These are phyloP conservation scores for Virgularia gustaviana DNA, from an alignment of 92 coral and sea anemone genomes.

Conservation along the genomic window DNA sequence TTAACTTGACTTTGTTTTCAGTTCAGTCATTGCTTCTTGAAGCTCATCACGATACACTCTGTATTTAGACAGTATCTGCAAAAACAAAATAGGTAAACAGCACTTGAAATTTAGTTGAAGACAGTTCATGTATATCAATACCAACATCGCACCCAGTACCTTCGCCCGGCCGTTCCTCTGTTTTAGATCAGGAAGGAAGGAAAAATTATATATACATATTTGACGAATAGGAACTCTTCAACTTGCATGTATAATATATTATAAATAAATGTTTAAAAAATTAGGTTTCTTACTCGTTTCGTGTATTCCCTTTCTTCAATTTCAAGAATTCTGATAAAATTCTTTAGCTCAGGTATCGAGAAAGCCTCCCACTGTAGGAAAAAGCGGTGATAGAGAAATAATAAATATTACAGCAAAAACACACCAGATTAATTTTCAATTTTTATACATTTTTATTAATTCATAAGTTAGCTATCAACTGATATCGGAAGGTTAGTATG, in stretches of 20 bases:
- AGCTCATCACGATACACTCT: conserved; percentile 75
- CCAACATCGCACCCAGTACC: too few relatives aligned
- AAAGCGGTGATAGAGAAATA: background rate
- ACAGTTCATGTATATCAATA: background rate
- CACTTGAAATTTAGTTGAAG: background rate
- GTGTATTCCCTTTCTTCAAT: conserved; percentile 90
- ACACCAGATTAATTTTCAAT: too few relatives aligned
- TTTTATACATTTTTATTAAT: too few relatives aligned
- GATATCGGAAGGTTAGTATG: too few relatives aligned
- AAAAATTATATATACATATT: too few relatives aligned
- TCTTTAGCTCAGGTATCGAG: conserved; percentile 78
- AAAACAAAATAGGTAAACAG: background rate
- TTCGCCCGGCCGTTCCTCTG: too few relatives aligned
- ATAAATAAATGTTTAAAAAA: background rate
- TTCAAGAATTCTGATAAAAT: conserved; percentile 82
- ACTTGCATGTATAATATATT: too few relatives aligned
- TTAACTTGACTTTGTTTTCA: conserved; percentile 6
- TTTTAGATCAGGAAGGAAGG: too few relatives aligned
- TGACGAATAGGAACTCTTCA: too few relatives aligned
- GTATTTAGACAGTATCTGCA: conserved; percentile 55
- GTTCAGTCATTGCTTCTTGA: conserved; percentile 60
- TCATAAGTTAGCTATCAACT: too few relatives aligned
- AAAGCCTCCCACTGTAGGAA: conserved; percentile 89
- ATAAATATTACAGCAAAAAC: background rate
- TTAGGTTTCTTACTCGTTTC: conserved; percentile 49